phyloP scores from a whole-genome alignment of 1,140 invertebrate species.

The Megalopta genalis region DNA sequence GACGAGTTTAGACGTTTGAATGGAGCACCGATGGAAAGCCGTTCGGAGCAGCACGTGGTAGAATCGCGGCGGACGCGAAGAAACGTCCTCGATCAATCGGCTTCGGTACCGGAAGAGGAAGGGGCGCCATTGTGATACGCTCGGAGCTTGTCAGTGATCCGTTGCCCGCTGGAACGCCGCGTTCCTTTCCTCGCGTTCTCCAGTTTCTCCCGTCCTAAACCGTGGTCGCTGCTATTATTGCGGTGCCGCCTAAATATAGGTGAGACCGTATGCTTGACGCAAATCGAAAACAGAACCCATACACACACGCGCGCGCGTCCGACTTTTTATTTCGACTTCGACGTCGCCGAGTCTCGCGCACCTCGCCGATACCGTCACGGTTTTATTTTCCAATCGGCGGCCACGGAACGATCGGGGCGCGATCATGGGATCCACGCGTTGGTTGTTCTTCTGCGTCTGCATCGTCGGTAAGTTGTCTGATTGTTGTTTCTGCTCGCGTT shows the following conservation, averaged over 20 bases:
- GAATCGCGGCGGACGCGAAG: not conserved
- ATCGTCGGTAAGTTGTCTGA: too few species aligned
- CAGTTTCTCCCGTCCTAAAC: constrained; percentile 37
- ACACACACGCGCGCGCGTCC: constrained; percentile 9
- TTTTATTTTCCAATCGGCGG: too few species aligned
- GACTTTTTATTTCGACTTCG: constrained; percentile 7
- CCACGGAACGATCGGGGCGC: too few species aligned
- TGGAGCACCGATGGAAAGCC: not conserved
- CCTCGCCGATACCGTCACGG: too few species aligned
- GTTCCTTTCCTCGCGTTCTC: constrained; percentile 39
- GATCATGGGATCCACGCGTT: too few species aligned
- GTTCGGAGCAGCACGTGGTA: not conserved
- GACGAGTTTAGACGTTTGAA: not conserved
- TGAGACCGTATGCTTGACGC: constrained; percentile 47
- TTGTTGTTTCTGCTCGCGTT: too few species aligned
- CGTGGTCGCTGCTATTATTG: constrained; percentile 53
- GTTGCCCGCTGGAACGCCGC: not conserved
- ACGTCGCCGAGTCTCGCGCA: too few species aligned
- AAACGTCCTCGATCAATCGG: not conserved
- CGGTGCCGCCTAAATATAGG: constrained; percentile 57
- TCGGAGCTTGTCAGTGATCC: not conserved
- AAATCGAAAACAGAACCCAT: constrained; percentile 48
- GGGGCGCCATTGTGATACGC: not conserved
- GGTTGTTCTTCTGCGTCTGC: too few species aligned
- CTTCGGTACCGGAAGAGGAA: constrained; percentile 24